These are phyloP conservation scores for Gorsachius goisagi DNA, from an alignment of 2,113 vertebrate genomes.

Conservation along the genomic window DNA sequence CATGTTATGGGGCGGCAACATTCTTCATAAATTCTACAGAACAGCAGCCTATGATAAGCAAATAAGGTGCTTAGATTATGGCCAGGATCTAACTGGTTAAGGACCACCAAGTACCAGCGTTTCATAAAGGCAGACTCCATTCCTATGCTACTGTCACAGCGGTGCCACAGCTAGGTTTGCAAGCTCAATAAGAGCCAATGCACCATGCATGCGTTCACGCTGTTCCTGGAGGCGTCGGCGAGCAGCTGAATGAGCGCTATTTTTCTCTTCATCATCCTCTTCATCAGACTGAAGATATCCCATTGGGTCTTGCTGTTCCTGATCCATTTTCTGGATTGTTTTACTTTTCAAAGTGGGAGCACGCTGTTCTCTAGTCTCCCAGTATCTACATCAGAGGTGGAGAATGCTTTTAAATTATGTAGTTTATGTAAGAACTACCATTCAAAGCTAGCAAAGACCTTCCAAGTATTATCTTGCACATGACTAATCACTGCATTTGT, in stretches of 20 bases:
- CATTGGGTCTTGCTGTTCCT: slow-evolving; percentile 91
- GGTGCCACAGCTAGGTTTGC: slow-evolving; percentile 84
- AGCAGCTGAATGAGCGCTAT: slow-evolving; percentile 70
- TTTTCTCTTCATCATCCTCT: slow-evolving; percentile 79
- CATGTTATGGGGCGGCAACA: slow-evolving; percentile 75
- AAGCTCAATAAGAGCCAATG: slow-evolving; percentile 91
- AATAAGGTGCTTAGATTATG: slow-evolving; percentile 96
- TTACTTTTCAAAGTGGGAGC: slow-evolving; percentile 79
- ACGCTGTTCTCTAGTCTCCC: slow-evolving; percentile 88
- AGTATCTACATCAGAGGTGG: slow-evolving; percentile 77
- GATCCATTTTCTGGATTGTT: slow-evolving; percentile 79
- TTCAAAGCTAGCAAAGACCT: background rate
- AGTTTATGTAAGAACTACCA: background rate
- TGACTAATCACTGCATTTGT: background rate
- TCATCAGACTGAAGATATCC: slow-evolving; percentile 87
- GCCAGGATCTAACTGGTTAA: slow-evolving; percentile 66
- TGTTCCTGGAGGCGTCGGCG: slow-evolving; percentile 87
- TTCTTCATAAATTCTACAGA: slow-evolving; percentile 92
- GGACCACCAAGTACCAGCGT: slow-evolving; percentile 42
- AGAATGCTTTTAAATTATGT: background rate
- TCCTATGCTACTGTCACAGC: slow-evolving; percentile 63
- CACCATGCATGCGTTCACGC: slow-evolving; percentile 89
- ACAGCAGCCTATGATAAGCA: slow-evolving; percentile 95
- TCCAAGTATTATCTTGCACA: background rate
- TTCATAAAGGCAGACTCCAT: slow-evolving; percentile 42